Conservation (phyloP, 2,113 vertebrate species). For the Microcebus griseorufus region DNA sequence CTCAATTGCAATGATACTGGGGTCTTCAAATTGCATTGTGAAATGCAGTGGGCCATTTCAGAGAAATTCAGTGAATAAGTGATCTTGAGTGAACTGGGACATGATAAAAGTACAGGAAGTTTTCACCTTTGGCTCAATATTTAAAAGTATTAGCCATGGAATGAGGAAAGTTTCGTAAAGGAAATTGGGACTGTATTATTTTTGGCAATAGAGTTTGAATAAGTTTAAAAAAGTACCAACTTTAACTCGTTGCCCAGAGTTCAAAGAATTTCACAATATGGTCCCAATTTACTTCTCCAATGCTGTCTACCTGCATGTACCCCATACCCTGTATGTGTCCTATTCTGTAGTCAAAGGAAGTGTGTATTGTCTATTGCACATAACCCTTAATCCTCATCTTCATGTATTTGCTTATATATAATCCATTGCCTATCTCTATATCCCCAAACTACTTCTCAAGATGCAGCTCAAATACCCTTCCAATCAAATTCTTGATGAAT, state of each 20-base stretch:
- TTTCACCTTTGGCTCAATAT: constrained; percentile 51
- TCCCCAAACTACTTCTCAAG: not conserved
- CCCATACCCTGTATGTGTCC: not conserved
- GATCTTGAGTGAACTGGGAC: constrained; percentile 42
- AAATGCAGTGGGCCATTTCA: constrained; percentile 19
- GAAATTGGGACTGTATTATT: constrained; percentile 31
- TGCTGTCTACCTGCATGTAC: not conserved
- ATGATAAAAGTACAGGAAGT: constrained; percentile 40
- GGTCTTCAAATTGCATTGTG: constrained; percentile 8
- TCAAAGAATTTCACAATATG: not conserved
- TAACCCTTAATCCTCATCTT: not conserved
- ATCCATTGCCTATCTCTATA: not conserved
- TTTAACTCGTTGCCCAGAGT: not conserved
- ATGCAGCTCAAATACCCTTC: too few relatives aligned
- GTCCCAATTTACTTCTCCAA: not conserved
- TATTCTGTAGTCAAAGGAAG: not conserved
- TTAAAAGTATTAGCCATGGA: constrained; percentile 34
- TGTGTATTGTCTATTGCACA: not conserved
- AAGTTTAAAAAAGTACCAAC: not conserved
- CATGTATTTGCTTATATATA: not conserved
- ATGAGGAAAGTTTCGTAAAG: constrained; percentile 56
- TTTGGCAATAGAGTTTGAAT: constrained; percentile 47
- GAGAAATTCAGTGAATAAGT: not conserved
- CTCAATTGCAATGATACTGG: not conserved
- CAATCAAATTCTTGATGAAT: not conserved